Evolutionary conservation across 2,797 vertebrate species (phyloP).

Genomic region (Enteromius radiatus): DNA sequence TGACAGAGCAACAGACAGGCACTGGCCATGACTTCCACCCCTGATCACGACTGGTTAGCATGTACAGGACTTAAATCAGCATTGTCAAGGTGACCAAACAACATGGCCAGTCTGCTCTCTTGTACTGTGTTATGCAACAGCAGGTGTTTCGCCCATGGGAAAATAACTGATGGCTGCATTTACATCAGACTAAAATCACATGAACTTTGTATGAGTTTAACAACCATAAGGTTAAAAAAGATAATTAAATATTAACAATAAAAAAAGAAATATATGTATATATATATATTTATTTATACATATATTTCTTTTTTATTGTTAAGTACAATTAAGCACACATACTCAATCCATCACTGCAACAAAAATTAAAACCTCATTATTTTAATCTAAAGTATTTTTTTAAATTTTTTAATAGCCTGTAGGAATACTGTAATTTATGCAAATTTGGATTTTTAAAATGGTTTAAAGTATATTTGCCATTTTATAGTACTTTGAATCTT

Average conservation of each 20-base stretch:
- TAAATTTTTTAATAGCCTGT: background rate
- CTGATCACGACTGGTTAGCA: background rate
- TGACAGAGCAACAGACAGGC: background rate
- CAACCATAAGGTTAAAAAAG: slow-evolving; percentile 15
- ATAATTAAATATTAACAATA: background rate
- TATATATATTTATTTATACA: too few species aligned
- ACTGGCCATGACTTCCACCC: background rate
- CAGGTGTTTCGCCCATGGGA: slow-evolving; percentile 28
- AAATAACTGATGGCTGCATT: slow-evolving; percentile 15
- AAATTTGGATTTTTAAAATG: background rate
- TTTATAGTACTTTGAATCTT: background rate
- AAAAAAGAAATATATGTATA: too few species aligned
- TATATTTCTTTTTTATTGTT: too few species aligned
- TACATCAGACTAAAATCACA: slow-evolving; percentile 23
- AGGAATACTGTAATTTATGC: background rate
- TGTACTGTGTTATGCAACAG: slow-evolving; percentile 41
- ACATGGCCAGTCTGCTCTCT: slow-evolving; percentile 17
- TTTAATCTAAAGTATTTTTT: background rate
- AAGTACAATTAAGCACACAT: too few species aligned
- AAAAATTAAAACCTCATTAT: background rate
- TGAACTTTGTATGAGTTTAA: slow-evolving; percentile 48
- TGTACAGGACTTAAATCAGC: background rate
- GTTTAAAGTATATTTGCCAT: background rate
- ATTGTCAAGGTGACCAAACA: slow-evolving; percentile 50
- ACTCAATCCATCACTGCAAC: background rate